Conservation (phyloP, 2,797 vertebrate species). For the Cheirogaleus major region DNA sequence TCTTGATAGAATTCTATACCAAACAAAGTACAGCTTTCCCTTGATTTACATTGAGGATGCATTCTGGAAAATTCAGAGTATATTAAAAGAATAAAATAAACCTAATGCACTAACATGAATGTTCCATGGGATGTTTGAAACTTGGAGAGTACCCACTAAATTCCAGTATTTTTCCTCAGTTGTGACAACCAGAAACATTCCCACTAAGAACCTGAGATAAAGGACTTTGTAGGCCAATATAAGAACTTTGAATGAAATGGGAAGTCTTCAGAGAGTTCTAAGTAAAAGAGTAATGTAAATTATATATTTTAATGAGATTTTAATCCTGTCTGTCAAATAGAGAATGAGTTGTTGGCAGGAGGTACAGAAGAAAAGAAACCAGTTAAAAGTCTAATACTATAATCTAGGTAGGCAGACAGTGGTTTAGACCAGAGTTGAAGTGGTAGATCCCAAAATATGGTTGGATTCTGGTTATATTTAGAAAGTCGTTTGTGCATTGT, state of each 20-base stretch:
- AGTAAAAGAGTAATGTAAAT: background rate
- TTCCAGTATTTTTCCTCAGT: background rate
- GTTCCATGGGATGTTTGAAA: slow-evolving; percentile 1
- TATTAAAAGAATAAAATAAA: background rate
- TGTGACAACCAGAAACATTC: background rate
- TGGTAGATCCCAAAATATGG: background rate
- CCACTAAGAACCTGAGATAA: background rate
- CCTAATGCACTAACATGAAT: background rate
- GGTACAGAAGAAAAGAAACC: background rate
- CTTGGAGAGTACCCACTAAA: background rate
- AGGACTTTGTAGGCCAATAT: background rate
- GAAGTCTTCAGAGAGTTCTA: background rate
- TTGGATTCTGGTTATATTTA: slow-evolving; percentile 4
- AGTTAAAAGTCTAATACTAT: background rate
- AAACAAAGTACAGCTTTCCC: background rate
- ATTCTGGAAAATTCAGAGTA: slow-evolving; percentile 30
- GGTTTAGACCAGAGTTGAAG: background rate
- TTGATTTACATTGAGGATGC: background rate
- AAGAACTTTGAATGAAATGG: background rate
- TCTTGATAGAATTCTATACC: background rate
- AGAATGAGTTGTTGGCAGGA: background rate
- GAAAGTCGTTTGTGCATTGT: background rate
- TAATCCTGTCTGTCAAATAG: background rate
- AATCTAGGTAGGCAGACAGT: background rate
- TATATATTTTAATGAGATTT: background rate